These are phyloP conservation scores for Sebastes matsubarae DNA, from an alignment of 2,797 vertebrate genomes.

Conservation along the genomic window DNA sequence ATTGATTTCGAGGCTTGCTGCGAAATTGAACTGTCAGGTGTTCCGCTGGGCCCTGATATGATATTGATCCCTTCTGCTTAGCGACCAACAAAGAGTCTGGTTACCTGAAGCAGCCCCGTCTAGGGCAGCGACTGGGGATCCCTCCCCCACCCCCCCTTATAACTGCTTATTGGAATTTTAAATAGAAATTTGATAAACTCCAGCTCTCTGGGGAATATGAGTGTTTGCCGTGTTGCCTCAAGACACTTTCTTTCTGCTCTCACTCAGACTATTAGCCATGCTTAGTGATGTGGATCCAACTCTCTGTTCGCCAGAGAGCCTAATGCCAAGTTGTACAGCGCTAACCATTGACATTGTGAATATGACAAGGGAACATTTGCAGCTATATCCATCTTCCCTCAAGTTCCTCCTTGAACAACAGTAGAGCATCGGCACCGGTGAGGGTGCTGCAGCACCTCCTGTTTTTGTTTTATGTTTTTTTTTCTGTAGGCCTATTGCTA, in stretches of 20 bases:
- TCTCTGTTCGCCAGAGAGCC: conserved; percentile 31
- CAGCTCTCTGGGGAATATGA: conserved; percentile 23
- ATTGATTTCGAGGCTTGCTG: conserved; percentile 84
- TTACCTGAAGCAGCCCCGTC: conserved; percentile 60
- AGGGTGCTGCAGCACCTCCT: neutral
- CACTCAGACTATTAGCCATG: conserved; percentile 40
- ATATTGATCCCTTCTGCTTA: conserved; percentile 85
- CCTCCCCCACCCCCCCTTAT: neutral
- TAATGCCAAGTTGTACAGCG: neutral
- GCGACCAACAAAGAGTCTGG: conserved; percentile 72
- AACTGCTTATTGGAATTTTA: conserved; percentile 71
- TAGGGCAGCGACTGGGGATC: neutral
- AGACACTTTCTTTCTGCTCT: conserved; percentile 42
- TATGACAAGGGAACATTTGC: conserved; percentile 20
- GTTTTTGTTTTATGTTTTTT: neutral
- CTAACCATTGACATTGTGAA: conserved; percentile 33
- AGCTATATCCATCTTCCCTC: neutral
- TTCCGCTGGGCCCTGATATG: conserved; percentile 85
- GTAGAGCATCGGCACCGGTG: neutral
- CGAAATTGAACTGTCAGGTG: conserved; percentile 90
- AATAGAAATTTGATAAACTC: conserved; percentile 75
- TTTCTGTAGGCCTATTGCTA: too few relatives aligned
- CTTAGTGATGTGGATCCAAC: conserved; percentile 40
- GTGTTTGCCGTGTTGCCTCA: conserved; percentile 18
- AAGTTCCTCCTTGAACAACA: neutral